Evolutionary conservation across 2,797 vertebrate genomes (phyloP), one percentile per base, ranked within the genome.

Genomic region (Chromobotia macracanthus): DNA sequence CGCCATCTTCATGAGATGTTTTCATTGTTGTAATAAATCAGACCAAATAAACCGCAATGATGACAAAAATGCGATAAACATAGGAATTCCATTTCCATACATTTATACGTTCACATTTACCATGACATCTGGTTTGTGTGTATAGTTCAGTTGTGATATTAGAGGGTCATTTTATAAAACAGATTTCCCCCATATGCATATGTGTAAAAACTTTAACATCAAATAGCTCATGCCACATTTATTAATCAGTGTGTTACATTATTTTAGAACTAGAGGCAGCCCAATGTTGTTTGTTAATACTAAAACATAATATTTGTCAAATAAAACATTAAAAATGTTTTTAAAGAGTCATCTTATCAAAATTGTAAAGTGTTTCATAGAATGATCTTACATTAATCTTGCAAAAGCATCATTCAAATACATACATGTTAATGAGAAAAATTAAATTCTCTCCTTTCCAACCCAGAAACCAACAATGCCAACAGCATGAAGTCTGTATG

Each of bases 21-120:
- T 77, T 77, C 75, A 77, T 68, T 51, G 55, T 31, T 55, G 75
- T 38, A 58, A 77, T 77, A 58, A 48, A 77, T 77, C 51, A 68
- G 64, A 77, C 31, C 38, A 68, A 77, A 77, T 15, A 76, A 67
- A 67, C 63, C 74, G 56, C 74, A 44, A 28, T n/a, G 31, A 13
- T 56, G 63, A 19, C 4, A 53, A 51, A 73, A 61, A 67, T 76
- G 21, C 51, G 23, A 76, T 76, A 76, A 66, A 67, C 63, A 67
- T 56, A 41, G 63, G 64, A 67, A 76, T 66, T 76, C 18, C 50
- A 58, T 64, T 71, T 77, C 64, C n/a, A 53, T 75, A 23, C 46
- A 53, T 65, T 51, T 65, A 65, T 21, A 44, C 16, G 3, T 73
- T 73, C 58, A 48, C 56, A 73, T 73, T 61, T 73, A 73, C 18